Evolutionary conservation across 2,888 invertebrate genomes (phyloP), one percentile per base, ranked within the genome.

Genomic region (Sylvicola cinctus): DNA sequence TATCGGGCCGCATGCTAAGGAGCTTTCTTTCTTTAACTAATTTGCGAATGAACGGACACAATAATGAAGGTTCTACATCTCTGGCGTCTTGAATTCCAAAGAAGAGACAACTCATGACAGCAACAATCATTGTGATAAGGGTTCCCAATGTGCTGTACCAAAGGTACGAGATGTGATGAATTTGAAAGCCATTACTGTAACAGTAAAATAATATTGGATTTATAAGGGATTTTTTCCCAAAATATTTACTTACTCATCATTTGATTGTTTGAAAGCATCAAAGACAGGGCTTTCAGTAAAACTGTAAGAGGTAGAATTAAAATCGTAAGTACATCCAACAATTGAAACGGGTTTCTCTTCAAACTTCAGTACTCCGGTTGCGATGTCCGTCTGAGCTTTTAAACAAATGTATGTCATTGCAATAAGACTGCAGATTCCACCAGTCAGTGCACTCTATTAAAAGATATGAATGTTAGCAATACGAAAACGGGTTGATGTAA

Each of bases 401-500:
- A 74, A 50, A n/a, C 70, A 73, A 1, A 79, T 55, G 73, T 74
- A 78, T 36, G 68, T 63, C 46, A 77, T 67, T n/a, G 67, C 62
- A 10, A 61, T 40, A 33, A 79, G 56, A 1, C 76, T 73, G 1
- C 66, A 53, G 2, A 72, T 44, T 16, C 79, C 75, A 26, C 80
- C 80, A 29, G 62, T 55, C 3, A 80, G 46, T 1, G 75, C 77
- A 38, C 76, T 74, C 78, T 79, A 41, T 26, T 17, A 16, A 38
- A 28, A 23, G 26, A 33, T 17, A 13, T n/a, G n/a, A n/a, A n/a
- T n/a, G n/a, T n/a, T n/a, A n/a, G n/a, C n/a, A n/a, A n/a, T n/a
- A n/a, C n/a, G n/a, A n/a, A n/a, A n/a, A n/a, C n/a, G n/a, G 12
- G 12, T 29, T 32, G 28, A 36, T 31, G 5, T n/a, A 16, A 12